Evolutionary conservation across 2,888 invertebrate genomes (phyloP).

Genomic region (Netelia fuscicornis): DNA sequence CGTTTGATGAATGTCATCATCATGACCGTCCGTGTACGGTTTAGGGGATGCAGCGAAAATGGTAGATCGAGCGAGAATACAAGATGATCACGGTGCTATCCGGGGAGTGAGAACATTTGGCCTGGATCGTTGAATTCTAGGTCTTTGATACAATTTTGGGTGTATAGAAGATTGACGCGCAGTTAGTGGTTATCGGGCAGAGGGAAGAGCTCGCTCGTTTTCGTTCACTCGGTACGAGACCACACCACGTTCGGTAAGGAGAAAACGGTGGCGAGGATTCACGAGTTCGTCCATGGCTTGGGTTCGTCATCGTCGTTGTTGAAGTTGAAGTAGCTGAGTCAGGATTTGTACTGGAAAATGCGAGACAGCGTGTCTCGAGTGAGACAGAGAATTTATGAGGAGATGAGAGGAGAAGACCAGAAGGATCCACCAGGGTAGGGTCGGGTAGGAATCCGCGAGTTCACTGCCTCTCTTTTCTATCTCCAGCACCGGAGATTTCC

Average conservation of each 20-base stretch:
- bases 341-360: constrained; percentile 46
- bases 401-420: constrained; percentile 15
- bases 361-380: constrained; percentile 6
- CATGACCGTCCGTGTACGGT: too few species aligned
- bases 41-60: background rate
- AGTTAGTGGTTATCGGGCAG: constrained; percentile 19
- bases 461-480: constrained; percentile 9
- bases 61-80: background rate
- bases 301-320: background rate
- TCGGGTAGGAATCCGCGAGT: constrained; percentile 7
- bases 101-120: background rate
- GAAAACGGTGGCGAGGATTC: constrained; percentile 11
- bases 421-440: background rate
- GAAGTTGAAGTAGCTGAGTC: constrained; percentile 41
- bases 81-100: background rate
- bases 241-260: background rate
- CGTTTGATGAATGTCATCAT: too few species aligned
- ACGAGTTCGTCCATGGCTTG: constrained; percentile 1
- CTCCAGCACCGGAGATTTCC: constrained; percentile 50
- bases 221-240: constrained; percentile 3
- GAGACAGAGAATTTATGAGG: constrained; percentile 22
- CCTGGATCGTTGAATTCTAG: background rate
- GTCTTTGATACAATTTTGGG: background rate
- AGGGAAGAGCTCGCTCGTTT: constrained; percentile 21
- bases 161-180: background rate